Conservation (phyloP, 2,888 invertebrate genomes). For the Pecten maximus region DNA sequence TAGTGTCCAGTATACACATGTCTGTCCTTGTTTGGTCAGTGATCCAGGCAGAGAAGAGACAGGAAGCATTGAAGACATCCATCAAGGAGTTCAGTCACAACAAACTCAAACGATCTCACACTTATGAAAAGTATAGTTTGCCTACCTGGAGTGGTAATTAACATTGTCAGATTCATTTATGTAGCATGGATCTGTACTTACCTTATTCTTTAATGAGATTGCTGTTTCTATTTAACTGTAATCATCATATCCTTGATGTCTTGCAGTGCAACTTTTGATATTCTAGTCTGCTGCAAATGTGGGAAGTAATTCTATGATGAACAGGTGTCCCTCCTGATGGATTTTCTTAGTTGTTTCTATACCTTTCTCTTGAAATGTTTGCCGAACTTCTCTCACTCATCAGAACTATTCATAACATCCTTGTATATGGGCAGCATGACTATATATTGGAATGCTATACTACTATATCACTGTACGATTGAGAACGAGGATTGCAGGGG, state of each 20-base stretch:
- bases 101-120: conserved; percentile 51
- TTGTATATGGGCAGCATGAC: not conserved
- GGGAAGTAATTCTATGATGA: not conserved
- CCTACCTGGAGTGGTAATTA: conserved; percentile 49
- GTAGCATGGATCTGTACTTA: not conserved
- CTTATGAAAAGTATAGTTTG: conserved; percentile 51
- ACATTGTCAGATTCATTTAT: not conserved
- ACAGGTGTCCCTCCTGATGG: not conserved
- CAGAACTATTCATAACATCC: not conserved
- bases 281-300: not conserved
- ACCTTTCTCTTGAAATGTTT: not conserved
- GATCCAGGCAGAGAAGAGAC: conserved; percentile 35
- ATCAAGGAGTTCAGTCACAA: conserved; percentile 49
- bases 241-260: not conserved
- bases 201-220: not conserved
- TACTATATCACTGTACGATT: not conserved
- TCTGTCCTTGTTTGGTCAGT: conserved; percentile 23
- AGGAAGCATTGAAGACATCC: conserved; percentile 41
- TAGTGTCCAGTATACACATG: not conserved
- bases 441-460: not conserved
- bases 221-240: not conserved
- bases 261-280: not conserved
- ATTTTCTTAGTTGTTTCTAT: not conserved
- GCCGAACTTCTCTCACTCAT: not conserved
- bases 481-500: not conserved